phyloP scores from a whole-genome alignment of 1,140 invertebrate species.

The Lutraria rhynchaena region DNA sequence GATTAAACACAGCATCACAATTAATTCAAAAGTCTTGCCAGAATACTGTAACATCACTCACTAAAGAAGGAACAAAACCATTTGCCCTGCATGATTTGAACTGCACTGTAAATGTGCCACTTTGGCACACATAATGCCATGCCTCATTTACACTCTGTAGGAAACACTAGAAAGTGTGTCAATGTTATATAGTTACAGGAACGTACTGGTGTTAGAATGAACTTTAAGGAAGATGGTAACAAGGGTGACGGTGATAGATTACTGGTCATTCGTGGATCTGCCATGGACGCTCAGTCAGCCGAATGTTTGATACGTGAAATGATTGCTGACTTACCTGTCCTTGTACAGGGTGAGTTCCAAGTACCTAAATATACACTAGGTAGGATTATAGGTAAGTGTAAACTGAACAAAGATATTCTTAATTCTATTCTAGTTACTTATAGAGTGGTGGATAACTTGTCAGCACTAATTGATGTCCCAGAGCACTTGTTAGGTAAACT shows the following conservation, averaged over 20 bases:
- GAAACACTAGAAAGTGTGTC: too few relatives aligned
- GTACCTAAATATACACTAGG: constrained; percentile 86
- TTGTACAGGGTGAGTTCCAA: constrained; percentile 86
- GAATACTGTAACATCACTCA: background rate
- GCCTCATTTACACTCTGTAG: too few relatives aligned
- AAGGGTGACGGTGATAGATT: constrained; percentile 79
- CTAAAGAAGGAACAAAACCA: background rate
- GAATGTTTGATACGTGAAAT: constrained; percentile 88
- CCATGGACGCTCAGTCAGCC: constrained; percentile 86
- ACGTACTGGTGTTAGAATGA: constrained; percentile 87
- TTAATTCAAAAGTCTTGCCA: too few relatives aligned
- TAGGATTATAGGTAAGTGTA: constrained; percentile 86
- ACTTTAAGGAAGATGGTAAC: constrained; percentile 85
- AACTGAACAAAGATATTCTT: too few relatives aligned
- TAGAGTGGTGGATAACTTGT: too few relatives aligned
- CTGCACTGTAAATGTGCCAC: background rate
- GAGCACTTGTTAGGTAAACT: too few relatives aligned
- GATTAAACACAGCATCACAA: too few relatives aligned
- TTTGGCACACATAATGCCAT: too few relatives aligned
- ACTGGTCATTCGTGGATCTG: constrained; percentile 87
- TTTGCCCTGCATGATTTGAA: too few relatives aligned
- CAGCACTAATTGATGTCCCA: too few relatives aligned
- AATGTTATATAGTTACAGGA: constrained; percentile 87
- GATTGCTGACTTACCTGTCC: constrained; percentile 86
- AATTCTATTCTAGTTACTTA: too few relatives aligned